Conservation (phyloP, 2,797 vertebrate genomes). For the Micrastur ruficollis region DNA sequence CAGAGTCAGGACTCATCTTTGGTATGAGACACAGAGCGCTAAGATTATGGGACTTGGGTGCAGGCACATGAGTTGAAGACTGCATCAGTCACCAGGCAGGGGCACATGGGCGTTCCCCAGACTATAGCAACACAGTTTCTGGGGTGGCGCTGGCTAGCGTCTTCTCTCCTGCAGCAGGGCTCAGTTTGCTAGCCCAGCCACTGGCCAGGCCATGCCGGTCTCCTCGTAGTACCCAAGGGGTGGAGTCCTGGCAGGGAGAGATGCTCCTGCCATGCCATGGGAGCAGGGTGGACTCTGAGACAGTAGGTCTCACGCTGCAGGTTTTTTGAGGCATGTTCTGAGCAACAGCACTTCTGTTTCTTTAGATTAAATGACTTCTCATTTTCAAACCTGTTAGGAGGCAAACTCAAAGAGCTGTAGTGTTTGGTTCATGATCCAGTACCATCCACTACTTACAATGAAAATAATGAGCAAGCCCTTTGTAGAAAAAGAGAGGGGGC, state of each 20-base stretch:
- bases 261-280: not conserved
- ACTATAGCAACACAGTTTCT: not conserved
- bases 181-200: not conserved
- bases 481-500: not conserved
- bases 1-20: not conserved
- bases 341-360: not conserved
- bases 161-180: not conserved
- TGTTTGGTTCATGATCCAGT: not conserved
- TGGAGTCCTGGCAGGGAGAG: not conserved
- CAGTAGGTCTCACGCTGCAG: not conserved
- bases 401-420: not conserved
- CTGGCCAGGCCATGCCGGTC: not conserved
- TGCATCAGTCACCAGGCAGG: not conserved
- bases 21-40: not conserved
- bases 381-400: not conserved
- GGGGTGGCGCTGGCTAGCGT: no score
- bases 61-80: not conserved
- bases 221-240: not conserved
- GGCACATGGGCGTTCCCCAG: not conserved
- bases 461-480: not conserved
- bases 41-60: not conserved
- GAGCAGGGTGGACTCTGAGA: not conserved
- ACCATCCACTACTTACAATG: not conserved
- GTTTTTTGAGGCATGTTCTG: not conserved
- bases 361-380: not conserved